Base-by-base conservation (phyloP, 2,113 vertebrate genomes). In the Morone chrysops region DNA sequence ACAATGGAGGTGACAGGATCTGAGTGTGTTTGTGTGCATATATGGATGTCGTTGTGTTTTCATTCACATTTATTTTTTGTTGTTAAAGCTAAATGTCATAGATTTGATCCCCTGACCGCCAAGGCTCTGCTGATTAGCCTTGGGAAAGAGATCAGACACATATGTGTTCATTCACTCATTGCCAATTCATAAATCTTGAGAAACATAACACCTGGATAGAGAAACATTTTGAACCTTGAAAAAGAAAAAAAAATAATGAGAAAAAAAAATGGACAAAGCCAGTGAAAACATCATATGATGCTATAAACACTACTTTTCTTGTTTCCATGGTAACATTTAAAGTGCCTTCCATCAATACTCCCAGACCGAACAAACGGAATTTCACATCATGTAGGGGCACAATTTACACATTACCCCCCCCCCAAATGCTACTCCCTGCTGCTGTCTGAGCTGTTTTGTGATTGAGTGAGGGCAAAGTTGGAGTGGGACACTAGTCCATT, bases 1-100 rank as follows among this genome's bases (percentile, higher is more conserved):
- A 91, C 84, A 85, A 70, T 69, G 57, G 84, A 90, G 83, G 87
- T 94, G 89, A 90, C 80, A 81, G 12, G 66, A 90, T 75, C 68
- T 79, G 25, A 77, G 66, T 17, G 22, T 36, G 62, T 38, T 61
- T 3, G 18, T 78, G 43, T 68, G 31, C 31, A 31, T 31, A 31
- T 31, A 48, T 50, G 75, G 25, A 76, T 78, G n/a, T 45, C 53
- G 36, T 56, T 4, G 1, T 56, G 25, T 85, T 87, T 79, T 81
- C 22, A 69, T 82, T 87, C 60, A 82, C 63, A 78, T 87, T 50
- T 73, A 43, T 85, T 78, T 85, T 84, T 66, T 41, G 75, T 6
- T 25, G 80, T 61, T 48, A 2, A 67, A 82, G 77, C 0, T 68
- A 76, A 79, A 70, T 79, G 47, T 73, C 8, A 53, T 20, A 75